A percentile compares a stretch with the other conserved stretches of the same genome.
These are phyloP conservation scores for Myotis vivesi DNA, from an alignment of 2,797 vertebrate species.

Conservation along the genomic window DNA sequence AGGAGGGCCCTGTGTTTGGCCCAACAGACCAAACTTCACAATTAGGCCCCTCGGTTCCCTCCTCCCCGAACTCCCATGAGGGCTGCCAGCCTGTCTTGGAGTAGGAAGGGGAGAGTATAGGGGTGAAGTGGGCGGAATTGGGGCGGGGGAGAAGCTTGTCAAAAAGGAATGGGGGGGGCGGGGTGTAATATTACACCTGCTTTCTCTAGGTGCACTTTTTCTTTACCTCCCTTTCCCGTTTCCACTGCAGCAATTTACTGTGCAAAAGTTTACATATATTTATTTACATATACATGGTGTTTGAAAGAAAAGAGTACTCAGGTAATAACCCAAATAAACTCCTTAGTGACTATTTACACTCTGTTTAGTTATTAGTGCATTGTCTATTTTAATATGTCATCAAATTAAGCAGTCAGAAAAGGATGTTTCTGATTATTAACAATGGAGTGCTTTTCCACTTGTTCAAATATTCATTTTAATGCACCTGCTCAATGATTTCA, in stretches of 20 bases:
- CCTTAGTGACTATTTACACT: neutral
- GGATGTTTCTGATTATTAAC: neutral
- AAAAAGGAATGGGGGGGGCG: neutral
- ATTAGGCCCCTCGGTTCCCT: neutral
- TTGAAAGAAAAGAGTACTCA: neutral
- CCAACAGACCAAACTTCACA: rapidly evolving
- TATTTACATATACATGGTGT: neutral
- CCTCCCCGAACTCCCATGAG: neutral
- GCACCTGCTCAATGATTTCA: neutral
- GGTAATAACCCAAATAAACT: neutral
- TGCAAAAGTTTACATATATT: neutral
- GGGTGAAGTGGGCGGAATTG: no score
- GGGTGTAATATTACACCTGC: neutral
- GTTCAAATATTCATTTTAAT: neutral
- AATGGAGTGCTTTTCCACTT: neutral
- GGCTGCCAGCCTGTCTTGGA: neutral
- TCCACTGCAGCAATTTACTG: neutral
- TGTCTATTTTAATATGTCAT: neutral
- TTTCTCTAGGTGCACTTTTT: neutral
- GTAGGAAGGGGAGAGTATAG: neutral
- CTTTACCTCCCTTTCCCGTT: neutral
- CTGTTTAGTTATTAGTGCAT: neutral
- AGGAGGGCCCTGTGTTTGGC: neutral
- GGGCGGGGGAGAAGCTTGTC: neutral
- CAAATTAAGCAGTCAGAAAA: neutral